phyloP scores from a whole-genome alignment of 2,113 vertebrate species.

The Galemys pyrenaicus region DNA sequence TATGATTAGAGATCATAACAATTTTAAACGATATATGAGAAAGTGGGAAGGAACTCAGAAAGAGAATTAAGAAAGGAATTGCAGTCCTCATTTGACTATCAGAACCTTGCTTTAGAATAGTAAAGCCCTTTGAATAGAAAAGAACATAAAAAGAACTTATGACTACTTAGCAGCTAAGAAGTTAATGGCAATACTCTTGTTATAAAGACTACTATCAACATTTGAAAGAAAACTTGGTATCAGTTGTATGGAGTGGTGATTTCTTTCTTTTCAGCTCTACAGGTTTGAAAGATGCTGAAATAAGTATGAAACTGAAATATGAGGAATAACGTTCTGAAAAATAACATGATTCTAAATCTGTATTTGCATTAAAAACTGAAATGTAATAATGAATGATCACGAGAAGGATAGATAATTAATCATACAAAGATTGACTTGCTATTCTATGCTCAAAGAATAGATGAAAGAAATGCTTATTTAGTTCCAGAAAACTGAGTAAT shows the following conservation, averaged over 20 bases:
- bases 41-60: not conserved
- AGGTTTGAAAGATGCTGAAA: not conserved
- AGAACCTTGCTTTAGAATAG: not conserved
- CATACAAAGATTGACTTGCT: conserved; percentile 64
- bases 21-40: not conserved
- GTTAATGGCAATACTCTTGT: not conserved
- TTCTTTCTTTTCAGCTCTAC: not conserved
- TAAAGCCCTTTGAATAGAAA: not conserved
- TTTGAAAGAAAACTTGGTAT: not conserved
- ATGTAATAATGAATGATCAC: conserved; percentile 57
- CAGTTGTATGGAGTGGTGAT: not conserved
- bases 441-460: conserved; percentile 33
- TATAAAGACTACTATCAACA: not conserved
- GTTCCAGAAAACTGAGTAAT: not conserved
- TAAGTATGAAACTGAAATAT: not conserved
- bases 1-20: not conserved
- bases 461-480: conserved; percentile 17
- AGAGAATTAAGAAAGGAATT: not conserved
- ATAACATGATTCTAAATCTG: conserved; percentile 50
- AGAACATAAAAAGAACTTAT: not conserved
- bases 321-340: conserved; percentile 39
- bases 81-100: not conserved
- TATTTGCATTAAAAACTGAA: conserved; percentile 57
- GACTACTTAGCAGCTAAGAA: not conserved
- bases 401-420: conserved; percentile 27